Evolutionary conservation across 1,140 invertebrate species (phyloP).

Genomic region (Mercenaria mercenaria): DNA sequence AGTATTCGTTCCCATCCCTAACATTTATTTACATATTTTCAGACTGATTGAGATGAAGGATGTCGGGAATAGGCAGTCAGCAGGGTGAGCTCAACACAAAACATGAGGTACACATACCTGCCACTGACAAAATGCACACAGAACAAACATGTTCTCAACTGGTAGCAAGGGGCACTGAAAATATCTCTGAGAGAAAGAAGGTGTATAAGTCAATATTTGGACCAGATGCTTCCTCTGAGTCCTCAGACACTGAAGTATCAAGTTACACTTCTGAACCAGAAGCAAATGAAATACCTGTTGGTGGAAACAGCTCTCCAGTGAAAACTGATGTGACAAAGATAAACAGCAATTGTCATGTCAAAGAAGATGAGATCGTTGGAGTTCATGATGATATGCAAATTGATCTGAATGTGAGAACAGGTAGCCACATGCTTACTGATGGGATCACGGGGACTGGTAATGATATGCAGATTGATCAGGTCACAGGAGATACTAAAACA

Average conservation of each 20-base stretch:
- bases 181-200: background rate
- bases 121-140: too few relatives aligned
- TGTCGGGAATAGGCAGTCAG: too few relatives aligned
- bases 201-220: slow-evolving; percentile 46
- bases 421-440: background rate
- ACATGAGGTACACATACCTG: too few relatives aligned
- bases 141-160: too few relatives aligned
- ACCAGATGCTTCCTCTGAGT: background rate
- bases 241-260: background rate
- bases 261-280: background rate
- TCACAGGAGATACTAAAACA: background rate
- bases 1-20: too few relatives aligned
- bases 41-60: too few relatives aligned
- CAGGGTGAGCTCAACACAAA: too few relatives aligned
- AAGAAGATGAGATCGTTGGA: background rate
- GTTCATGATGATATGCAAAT: background rate
- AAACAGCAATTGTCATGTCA: background rate
- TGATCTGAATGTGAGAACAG: background rate
- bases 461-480: background rate
- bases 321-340: background rate
- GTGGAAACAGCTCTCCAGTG: background rate
- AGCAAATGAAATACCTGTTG: background rate
- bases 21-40: too few relatives aligned
- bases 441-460: background rate
- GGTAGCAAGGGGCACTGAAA: background rate